These are phyloP conservation scores for Blennius ocellaris DNA, from an alignment of 2,113 vertebrate genomes.

Conservation along the genomic window DNA sequence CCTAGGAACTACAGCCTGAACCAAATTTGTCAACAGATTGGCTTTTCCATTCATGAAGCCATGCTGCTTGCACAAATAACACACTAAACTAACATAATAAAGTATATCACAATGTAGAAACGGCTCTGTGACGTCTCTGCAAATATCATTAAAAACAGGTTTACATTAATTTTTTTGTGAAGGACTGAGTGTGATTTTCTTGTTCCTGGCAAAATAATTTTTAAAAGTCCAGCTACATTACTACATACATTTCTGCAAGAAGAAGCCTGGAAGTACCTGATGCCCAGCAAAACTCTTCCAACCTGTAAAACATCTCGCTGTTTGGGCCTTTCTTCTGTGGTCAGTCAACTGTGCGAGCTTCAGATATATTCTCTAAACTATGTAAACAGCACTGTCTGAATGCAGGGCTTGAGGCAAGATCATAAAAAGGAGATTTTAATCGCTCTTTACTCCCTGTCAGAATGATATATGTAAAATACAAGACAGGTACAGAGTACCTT, in stretches of 20 bases:
- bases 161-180: no score
- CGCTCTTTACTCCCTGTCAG: slow-evolving; percentile 34
- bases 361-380: slow-evolving; percentile 38
- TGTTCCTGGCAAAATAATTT: neutral
- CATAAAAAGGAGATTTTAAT: slow-evolving; percentile 39
- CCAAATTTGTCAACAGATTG: neutral
- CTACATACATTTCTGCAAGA: slow-evolving; percentile 23
- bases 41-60: neutral
- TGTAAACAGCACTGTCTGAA: slow-evolving; percentile 56
- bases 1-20: neutral
- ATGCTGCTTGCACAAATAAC: neutral
- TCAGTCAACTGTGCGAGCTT: slow-evolving; percentile 38
- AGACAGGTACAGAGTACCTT: slow-evolving; percentile 33
- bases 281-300: slow-evolving; percentile 6
- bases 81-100: no score
- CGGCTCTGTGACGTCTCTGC: neutral
- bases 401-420: slow-evolving; percentile 11
- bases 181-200: no score
- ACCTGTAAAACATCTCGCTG: slow-evolving; percentile 26
- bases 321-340: slow-evolving; percentile 52
- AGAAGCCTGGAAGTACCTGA: slow-evolving; percentile 42
- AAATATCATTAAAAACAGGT: neutral
- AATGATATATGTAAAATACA: slow-evolving; percentile 38
- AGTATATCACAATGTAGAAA: slow-evolving; percentile 5
- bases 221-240: neutral